phyloP scores from a whole-genome alignment of 2,888 invertebrate genomes.

The Hydroisotoma schaefferi region DNA sequence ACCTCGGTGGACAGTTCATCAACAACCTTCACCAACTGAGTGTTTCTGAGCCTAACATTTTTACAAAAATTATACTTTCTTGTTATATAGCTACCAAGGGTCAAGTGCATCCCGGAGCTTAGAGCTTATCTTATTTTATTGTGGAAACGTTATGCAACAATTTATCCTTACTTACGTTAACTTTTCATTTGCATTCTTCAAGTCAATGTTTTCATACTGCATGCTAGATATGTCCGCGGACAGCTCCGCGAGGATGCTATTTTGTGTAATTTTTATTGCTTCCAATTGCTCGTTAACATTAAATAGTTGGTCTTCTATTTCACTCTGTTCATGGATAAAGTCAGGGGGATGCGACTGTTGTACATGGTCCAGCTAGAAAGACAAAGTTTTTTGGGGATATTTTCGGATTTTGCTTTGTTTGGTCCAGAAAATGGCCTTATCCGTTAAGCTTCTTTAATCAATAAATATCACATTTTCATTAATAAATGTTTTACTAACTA shows the following conservation, averaged over 20 bases:
- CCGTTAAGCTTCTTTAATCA: too few relatives aligned
- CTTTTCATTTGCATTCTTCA: conserved; percentile 21
- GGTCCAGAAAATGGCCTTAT: too few relatives aligned
- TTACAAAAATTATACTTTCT: neutral
- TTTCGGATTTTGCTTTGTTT: too few relatives aligned
- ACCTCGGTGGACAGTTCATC: conserved; percentile 26
- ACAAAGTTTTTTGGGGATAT: too few relatives aligned
- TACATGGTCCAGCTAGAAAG: too few relatives aligned
- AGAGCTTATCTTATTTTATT: too few relatives aligned
- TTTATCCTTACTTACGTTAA: conserved; percentile 16
- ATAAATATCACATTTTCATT: too few relatives aligned
- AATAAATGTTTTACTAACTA: too few relatives aligned
- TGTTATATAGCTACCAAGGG: neutral
- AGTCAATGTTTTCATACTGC: conserved; percentile 26
- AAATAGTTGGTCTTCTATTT: conserved; percentile 19
- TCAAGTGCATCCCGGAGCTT: too few relatives aligned
- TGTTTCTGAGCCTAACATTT: conserved; percentile 17
- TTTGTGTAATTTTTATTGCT: conserved; percentile 34
- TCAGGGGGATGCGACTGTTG: too few relatives aligned
- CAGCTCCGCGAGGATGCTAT: conserved; percentile 28
- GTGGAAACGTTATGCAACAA: neutral
- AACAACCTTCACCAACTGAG: conserved; percentile 21
- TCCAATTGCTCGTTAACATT: conserved; percentile 33
- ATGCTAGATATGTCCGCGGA: conserved; percentile 24
- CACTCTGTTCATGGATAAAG: too few relatives aligned